These are phyloP conservation scores for Cirrhinus mrigala DNA, from an alignment of 2,797 vertebrate species.

Conservation along the genomic window DNA sequence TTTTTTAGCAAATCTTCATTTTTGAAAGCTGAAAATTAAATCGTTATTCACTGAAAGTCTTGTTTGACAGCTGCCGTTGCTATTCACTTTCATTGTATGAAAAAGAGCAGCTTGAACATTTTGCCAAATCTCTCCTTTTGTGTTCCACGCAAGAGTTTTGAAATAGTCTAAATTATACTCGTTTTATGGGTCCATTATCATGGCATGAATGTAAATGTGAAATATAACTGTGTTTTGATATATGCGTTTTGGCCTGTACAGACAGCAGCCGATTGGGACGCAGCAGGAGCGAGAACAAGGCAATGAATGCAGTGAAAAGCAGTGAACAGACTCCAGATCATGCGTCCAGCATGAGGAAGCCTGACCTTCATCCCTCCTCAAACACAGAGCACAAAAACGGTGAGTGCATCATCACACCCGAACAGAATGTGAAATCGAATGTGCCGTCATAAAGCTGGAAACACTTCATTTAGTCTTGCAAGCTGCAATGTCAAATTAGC, in stretches of 20 bases:
- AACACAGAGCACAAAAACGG: conserved; percentile 69
- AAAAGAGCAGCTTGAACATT: background rate
- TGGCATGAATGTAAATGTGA: conserved; percentile 39
- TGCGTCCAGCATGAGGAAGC: conserved; percentile 53
- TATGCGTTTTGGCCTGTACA: conserved; percentile 64
- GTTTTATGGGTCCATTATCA: conserved; percentile 6
- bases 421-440: background rate
- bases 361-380: conserved; percentile 37
- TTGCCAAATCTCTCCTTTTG: background rate
- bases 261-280: conserved; percentile 52
- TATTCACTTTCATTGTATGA: background rate
- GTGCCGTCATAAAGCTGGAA: background rate
- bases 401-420: conserved; percentile 64
- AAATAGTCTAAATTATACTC: no score
- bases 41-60: background rate
- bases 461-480: background rate
- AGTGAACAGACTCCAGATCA: conserved; percentile 26
- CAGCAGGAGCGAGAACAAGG: conserved; percentile 50
- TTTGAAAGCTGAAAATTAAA: background rate
- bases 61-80: background rate
- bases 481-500: background rate
- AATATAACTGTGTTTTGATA: conserved; percentile 41
- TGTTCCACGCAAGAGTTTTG: background rate
- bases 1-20: background rate
- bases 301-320: conserved; percentile 78